Evolutionary conservation across 2,888 invertebrate genomes (phyloP).

Genomic region (Drosophila subquinaria): DNA sequence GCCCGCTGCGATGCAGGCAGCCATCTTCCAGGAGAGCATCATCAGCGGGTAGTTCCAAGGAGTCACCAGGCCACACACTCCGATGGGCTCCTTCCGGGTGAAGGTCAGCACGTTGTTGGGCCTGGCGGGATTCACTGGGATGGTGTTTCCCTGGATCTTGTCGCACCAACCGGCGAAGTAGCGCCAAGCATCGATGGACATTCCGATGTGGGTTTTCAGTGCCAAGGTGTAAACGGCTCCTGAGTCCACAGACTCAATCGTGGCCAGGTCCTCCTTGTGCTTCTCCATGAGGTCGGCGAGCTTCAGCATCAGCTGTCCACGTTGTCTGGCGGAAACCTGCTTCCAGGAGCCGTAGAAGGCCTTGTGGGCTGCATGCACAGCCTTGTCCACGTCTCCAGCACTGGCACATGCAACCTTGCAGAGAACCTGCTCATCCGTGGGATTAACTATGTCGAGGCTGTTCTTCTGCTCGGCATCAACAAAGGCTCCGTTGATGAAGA

Average conservation of each 20-base stretch:
- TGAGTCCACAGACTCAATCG: slow-evolving; percentile 96
- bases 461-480: slow-evolving; percentile 90
- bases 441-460: slow-evolving; percentile 91
- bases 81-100: slow-evolving; percentile 96
- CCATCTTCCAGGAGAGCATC: slow-evolving; percentile 99
- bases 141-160: slow-evolving; percentile 96
- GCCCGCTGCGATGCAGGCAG: slow-evolving; percentile 97
- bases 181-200: slow-evolving; percentile 98
- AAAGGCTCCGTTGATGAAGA: slow-evolving; percentile 97
- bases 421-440: slow-evolving; percentile 92
- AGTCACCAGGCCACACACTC: slow-evolving; percentile 95
- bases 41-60: slow-evolving; percentile 99
- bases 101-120: slow-evolving; percentile 95
- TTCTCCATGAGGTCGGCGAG: slow-evolving; percentile 97
- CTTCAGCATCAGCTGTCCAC: slow-evolving; percentile 93
- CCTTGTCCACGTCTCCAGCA: slow-evolving; percentile 92
- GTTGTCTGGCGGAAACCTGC: slow-evolving; percentile 96
- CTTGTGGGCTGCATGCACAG: slow-evolving; percentile 94
- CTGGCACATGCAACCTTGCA: slow-evolving; percentile 92
- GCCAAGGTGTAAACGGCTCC: slow-evolving; percentile 99
- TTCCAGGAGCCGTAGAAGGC: slow-evolving; percentile 98
- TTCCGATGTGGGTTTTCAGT: slow-evolving; percentile 97
- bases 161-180: slow-evolving; percentile 99
- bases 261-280: slow-evolving; percentile 97
- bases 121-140: slow-evolving; percentile 96